A percentile compares a stretch with the other conserved stretches of the same genome.
These are phyloP conservation scores for Clarias fuscus DNA, from an alignment of 2,797 vertebrate species.

Conservation along the genomic window DNA sequence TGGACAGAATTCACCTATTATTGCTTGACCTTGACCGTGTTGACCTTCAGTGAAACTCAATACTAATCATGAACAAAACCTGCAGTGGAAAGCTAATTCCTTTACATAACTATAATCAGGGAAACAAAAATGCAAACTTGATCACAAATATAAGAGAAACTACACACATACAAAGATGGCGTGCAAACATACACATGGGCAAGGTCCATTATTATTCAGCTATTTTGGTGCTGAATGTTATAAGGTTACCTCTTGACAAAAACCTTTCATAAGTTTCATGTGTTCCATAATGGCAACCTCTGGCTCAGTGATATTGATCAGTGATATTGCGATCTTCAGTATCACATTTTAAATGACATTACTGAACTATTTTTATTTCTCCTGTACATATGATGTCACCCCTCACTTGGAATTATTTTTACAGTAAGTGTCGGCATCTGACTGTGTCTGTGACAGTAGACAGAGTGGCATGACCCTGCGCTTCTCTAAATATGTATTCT, in stretches of 20 bases:
- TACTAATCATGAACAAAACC: background rate
- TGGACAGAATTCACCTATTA: background rate
- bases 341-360: slow-evolving; percentile 4
- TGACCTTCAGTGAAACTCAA: background rate
- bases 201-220: background rate
- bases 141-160: background rate
- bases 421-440: slow-evolving; percentile 32
- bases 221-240: slow-evolving; percentile 1
- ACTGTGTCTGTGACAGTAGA: slow-evolving; percentile 35
- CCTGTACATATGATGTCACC: slow-evolving; percentile 28
- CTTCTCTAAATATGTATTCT: background rate
- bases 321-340: slow-evolving; percentile 23
- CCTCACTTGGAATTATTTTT: slow-evolving; percentile 35
- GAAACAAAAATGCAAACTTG: background rate
- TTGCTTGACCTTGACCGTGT: too few relatives aligned
- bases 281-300: slow-evolving; percentile 8
- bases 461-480: background rate
- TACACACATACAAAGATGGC: background rate
- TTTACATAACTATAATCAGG: background rate
- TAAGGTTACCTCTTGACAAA: slow-evolving; percentile 11
- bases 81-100: background rate
- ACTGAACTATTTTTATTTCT: slow-evolving; percentile 38
- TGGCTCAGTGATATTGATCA: slow-evolving; percentile 7
- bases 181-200: background rate
- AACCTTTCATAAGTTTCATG: slow-evolving; percentile 1